Evolutionary conservation across 2,888 invertebrate genomes (phyloP).

Genomic region (Brachylomia viminalis): DNA sequence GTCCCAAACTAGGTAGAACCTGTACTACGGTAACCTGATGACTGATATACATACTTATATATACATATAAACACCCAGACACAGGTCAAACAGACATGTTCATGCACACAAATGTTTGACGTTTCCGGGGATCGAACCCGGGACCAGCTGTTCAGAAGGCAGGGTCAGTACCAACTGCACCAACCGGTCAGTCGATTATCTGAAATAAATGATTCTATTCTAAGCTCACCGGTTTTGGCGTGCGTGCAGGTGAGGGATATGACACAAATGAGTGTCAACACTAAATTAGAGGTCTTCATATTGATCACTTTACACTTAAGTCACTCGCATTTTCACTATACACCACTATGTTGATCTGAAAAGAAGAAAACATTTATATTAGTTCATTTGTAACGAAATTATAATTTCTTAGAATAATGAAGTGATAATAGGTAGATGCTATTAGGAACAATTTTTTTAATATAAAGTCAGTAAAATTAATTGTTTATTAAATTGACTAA

Average conservation of each 20-base stretch:
- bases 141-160: too few relatives aligned
- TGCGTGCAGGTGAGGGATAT: slow-evolving; percentile 87
- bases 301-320: slow-evolving; percentile 78
- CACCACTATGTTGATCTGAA: slow-evolving; percentile 70
- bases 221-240: slow-evolving; percentile 88
- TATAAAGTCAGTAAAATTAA: not conserved
- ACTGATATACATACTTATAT: too few relatives aligned
- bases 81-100: too few relatives aligned
- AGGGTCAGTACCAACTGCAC: too few relatives aligned
- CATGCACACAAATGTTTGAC: too few relatives aligned
- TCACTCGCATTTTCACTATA: slow-evolving; percentile 83
- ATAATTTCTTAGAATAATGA: not conserved
- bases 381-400: not conserved
- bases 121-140: too few relatives aligned
- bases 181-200: too few relatives aligned
- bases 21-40: too few relatives aligned
- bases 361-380: slow-evolving; percentile 50
- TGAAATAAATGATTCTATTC: too few relatives aligned
- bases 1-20: too few relatives aligned
- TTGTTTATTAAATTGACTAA: not conserved
- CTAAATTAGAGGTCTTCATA: slow-evolving; percentile 86
- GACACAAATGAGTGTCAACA: slow-evolving; percentile 86
- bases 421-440: rapidly evolving
- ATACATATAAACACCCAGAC: too few relatives aligned
- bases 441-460: not conserved